These are phyloP conservation scores for Acanthosepion lycidas DNA, from an alignment of 2,888 invertebrate species.

Conservation along the genomic window DNA sequence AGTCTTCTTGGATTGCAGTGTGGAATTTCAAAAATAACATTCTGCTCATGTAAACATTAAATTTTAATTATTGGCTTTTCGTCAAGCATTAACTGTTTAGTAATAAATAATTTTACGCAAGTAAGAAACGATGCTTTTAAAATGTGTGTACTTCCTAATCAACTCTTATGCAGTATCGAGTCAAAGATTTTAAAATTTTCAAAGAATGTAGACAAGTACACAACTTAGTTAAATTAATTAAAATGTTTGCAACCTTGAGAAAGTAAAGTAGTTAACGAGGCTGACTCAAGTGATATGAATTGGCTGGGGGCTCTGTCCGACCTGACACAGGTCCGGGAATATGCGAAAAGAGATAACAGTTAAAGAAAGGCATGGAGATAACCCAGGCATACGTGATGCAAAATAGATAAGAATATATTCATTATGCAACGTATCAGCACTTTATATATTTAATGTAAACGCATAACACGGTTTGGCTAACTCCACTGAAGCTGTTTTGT, in stretches of 20 bases:
- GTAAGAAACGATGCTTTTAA: no score
- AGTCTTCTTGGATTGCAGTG: no score
- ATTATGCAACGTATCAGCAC: not conserved
- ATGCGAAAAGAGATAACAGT: not conserved
- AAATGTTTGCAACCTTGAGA: not conserved
- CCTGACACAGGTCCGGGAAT: not conserved
- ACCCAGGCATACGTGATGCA: not conserved
- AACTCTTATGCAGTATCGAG: not conserved
- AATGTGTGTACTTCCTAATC: not conserved
- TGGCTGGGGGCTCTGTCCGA: not conserved
- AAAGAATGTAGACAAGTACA: not conserved
- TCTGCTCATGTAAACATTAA: no score
- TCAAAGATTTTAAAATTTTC: not conserved
- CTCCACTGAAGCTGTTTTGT: not conserved
- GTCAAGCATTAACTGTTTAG: no score
- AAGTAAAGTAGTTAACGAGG: not conserved
- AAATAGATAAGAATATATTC: not conserved
- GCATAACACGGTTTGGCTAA: not conserved
- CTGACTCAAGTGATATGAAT: not conserved
- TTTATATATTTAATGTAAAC: not conserved
- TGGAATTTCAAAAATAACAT: no score
- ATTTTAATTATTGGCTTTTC: no score
- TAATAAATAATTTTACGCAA: no score
- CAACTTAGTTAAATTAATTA: not conserved
- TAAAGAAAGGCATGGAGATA: not conserved